Base-by-base conservation (phyloP, 2,797 vertebrate species). In the Sarcoramphus papa region DNA sequence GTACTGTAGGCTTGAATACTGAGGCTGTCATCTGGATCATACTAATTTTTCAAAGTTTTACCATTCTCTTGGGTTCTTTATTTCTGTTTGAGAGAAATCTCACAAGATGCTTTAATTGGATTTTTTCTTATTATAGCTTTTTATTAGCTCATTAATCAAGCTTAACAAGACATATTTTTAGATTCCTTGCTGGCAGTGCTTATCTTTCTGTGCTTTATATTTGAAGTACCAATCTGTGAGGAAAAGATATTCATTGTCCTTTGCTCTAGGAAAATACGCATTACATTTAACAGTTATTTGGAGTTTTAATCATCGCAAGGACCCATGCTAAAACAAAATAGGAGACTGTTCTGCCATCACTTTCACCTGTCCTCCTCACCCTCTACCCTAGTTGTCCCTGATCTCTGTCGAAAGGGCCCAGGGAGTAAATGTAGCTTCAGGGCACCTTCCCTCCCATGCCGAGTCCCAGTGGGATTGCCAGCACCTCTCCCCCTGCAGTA, bases 101-200 rank as follows among this genome's bases (percentile, higher is more conserved):
- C 87, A 86, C 77, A 90, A 90, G 80, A 81, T 90, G 57, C 59
- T 95, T 97, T 96, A 95, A 96, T 92, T 95, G 57, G 92, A 65
- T 90, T 96, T 97, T 88, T 92, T 78, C 86, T 92, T 91, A 87
- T 83, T 94, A 75, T 92, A 91, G 77, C 45, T 76, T 85, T 96
- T 97, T 96, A 90, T 95, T 92, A 92, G 91, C 65, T 95, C 86
- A 90, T 95, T 97, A 93, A 95, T 97, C 92, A 97, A 90, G 78
- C 73, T 92, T 96, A 93, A 91, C 80, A 91, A 95, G 92, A 93
- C 31, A 13, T 88, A 80, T 95, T 96, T 97, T 96, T 95, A 90
- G 88, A 82, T 95, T 94, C 78, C 62, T 91, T 6, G 8, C 85
- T 86, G 80, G 72, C 63, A 69, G 37, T 79, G 50, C 70, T 97